phyloP scores from a whole-genome alignment of 2,888 invertebrate species.

The Stictocephala bisonia region DNA sequence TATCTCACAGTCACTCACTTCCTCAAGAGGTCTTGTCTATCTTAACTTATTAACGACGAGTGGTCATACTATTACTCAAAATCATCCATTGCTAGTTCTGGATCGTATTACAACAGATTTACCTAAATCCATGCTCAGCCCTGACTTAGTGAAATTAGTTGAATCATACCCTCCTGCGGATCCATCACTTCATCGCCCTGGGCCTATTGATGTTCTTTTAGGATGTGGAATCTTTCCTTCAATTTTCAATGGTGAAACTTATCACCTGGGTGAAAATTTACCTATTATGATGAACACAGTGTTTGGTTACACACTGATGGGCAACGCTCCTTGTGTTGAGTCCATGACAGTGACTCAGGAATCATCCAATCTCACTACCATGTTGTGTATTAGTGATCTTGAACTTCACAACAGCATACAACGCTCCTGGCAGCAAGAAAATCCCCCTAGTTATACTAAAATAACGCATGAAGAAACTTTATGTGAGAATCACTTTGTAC shows the following conservation, averaged over 20 bases:
- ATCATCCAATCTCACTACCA: too few relatives aligned
- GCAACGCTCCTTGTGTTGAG: too few relatives aligned
- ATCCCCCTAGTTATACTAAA: too few relatives aligned
- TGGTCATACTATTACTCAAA: neutral
- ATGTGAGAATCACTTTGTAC: too few relatives aligned
- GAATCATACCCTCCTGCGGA: neutral
- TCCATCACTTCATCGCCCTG: neutral
- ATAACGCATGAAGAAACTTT: too few relatives aligned
- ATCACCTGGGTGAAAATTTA: neutral
- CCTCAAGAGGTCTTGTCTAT: neutral
- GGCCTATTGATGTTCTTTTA: neutral
- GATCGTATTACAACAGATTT: neutral
- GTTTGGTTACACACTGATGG: neutral
- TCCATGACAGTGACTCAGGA: too few relatives aligned
- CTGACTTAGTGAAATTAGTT: neutral
- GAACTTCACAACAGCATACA: too few relatives aligned
- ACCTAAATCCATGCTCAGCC: neutral
- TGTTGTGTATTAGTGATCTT: too few relatives aligned
- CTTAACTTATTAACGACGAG: neutral
- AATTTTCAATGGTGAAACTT: neutral
- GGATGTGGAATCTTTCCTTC: too few relatives aligned
- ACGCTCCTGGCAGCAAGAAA: too few relatives aligned
- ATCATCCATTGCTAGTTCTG: neutral
- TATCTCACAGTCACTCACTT: neutral
- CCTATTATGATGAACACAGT: conserved; percentile 1